These are phyloP conservation scores for Trochalopteron elliotii DNA, from an alignment of 2,113 vertebrate species.

Conservation along the genomic window DNA sequence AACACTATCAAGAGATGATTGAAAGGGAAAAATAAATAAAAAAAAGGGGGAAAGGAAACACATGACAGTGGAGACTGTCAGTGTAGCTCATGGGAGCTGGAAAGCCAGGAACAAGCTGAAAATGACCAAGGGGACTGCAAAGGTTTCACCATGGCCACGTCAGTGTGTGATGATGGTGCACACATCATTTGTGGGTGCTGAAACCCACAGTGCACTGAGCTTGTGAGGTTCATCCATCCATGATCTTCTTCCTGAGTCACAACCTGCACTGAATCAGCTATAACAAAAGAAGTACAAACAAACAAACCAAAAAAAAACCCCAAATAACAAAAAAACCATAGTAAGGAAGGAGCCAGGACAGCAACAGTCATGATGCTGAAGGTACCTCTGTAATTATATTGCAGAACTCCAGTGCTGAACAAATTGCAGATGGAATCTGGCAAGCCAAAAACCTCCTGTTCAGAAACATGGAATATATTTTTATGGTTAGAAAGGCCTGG, in stretches of 20 bases:
- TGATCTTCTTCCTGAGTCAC: neutral
- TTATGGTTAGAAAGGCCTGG: neutral
- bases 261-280: neutral
- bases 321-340: neutral
- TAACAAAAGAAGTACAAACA: neutral
- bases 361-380: neutral
- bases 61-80: neutral
- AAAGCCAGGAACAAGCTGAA: neutral
- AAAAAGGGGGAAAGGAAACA: neutral
- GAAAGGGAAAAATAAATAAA: neutral
- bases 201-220: neutral
- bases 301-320: neutral
- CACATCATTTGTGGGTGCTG: neutral
- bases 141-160: neutral
- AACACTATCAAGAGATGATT: neutral
- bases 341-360: neutral
- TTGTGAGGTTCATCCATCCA: neutral
- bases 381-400: neutral
- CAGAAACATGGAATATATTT: neutral
- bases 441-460: neutral
- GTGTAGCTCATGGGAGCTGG: neutral
- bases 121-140: neutral
- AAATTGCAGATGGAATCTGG: neutral
- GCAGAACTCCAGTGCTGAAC: neutral
- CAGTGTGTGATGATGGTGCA: neutral